A percentile compares a stretch with the other conserved stretches of the same genome.
These are phyloP conservation scores for Drosophila watanabei DNA, from an alignment of 1,140 invertebrate species.

Conservation along the genomic window DNA sequence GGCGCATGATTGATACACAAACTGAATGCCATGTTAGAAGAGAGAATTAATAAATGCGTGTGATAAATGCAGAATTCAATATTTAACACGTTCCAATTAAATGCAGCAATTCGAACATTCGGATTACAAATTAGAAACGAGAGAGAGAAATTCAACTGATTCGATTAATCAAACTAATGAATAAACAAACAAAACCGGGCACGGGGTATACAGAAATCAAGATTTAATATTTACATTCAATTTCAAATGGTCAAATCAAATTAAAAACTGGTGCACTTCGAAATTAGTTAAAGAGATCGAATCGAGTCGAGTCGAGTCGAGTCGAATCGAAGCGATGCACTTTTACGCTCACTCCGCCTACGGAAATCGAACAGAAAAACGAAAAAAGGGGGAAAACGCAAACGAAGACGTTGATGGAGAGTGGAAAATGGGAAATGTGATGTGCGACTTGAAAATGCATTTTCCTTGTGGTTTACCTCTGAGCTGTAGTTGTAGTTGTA, in stretches of 20 bases:
- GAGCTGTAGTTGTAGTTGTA: conserved; percentile 70
- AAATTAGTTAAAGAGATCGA: conserved; percentile 28
- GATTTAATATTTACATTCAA: conserved; percentile 48
- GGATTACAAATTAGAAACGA: conserved; percentile 36
- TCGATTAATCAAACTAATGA: conserved; percentile 48
- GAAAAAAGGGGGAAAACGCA: conserved; percentile 3
- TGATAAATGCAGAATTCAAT: conserved; percentile 48
- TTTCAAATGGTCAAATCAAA: conserved; percentile 35
- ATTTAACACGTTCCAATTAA: conserved; percentile 47
- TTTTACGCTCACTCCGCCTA: conserved; percentile 47
- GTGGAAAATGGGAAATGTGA: conserved; percentile 59
- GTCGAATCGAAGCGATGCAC: conserved; percentile 7
- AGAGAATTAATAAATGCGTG: conserved; percentile 29
- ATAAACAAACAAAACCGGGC: conserved; percentile 12
- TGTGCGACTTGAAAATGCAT: conserved; percentile 72
- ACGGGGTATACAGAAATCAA: conserved; percentile 13
- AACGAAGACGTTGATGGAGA: conserved; percentile 39
- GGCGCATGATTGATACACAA: conserved; percentile 17
- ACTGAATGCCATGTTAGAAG: conserved; percentile 14
- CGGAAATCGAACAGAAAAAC: conserved; percentile 16
- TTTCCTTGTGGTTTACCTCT: conserved; percentile 82
- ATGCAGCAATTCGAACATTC: conserved; percentile 43
- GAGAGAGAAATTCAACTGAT: conserved; percentile 23
- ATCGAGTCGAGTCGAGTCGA: too few relatives aligned
- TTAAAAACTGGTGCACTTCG: conserved; percentile 33